These are phyloP conservation scores for Cantharis lateralis DNA, from an alignment of 2,888 invertebrate genomes.

Conservation along the genomic window DNA sequence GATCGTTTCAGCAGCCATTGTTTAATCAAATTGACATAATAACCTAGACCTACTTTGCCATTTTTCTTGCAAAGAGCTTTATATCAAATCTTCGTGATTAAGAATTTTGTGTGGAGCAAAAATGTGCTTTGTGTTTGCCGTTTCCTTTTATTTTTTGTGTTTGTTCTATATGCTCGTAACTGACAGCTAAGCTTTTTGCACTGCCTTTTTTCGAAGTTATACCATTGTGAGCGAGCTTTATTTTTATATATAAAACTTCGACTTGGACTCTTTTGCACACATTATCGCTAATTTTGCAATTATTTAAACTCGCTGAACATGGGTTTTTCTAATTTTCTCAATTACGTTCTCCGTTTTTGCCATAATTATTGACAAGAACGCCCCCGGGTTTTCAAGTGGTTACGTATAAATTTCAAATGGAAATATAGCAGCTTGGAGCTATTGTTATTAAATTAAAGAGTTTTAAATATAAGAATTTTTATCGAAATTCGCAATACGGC, in stretches of 20 bases:
- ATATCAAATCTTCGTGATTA: slow-evolving; percentile 1
- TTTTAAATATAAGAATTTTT: not conserved
- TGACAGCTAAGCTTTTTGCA: not conserved
- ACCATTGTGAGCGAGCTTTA: not conserved
- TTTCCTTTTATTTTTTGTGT: not conserved
- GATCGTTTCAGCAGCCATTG: slow-evolving; percentile 3
- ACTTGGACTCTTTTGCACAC: not conserved
- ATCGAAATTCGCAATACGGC: not conserved
- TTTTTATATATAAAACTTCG: not conserved
- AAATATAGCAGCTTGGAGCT: not conserved
- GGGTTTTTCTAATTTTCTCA: not conserved
- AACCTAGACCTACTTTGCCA: slow-evolving; percentile 5
- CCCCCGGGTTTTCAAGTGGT: not conserved
- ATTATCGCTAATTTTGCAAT: not conserved
- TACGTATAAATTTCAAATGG: not conserved
- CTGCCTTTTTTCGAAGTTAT: not conserved
- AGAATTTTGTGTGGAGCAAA: not conserved
- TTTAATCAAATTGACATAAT: slow-evolving; percentile 7
- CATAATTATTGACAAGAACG: not conserved
- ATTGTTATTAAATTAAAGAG: not conserved
- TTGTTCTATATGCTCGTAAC: not conserved
- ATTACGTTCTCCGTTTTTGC: too few species aligned
- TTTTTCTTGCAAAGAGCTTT: not conserved
- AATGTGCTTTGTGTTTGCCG: not conserved
- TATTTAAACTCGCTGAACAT: not conserved